phyloP scores from a whole-genome alignment of 2,888 invertebrate genomes.

The Griposia aprilina region DNA sequence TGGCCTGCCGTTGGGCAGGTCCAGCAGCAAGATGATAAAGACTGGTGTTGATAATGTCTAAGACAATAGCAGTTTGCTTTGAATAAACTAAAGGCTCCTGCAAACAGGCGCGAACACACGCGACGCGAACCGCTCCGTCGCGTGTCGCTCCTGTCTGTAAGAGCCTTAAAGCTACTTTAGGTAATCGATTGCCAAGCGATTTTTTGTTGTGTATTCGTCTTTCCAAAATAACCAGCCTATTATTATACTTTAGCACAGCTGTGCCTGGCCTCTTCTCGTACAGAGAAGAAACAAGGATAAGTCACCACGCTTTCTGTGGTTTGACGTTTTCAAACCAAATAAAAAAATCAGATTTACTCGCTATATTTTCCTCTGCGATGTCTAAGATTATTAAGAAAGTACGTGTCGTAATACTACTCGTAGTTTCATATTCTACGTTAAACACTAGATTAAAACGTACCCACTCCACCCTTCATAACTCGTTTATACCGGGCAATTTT shows the following conservation, averaged over 20 bases:
- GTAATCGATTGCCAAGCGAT: too few species aligned
- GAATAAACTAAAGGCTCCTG: too few species aligned
- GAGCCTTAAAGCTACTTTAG: too few species aligned
- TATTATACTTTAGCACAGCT: neutral
- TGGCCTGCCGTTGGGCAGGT: neutral
- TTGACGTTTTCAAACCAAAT: neutral
- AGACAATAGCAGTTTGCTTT: too few species aligned
- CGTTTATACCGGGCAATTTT: slow-evolving; percentile 4
- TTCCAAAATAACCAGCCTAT: neutral
- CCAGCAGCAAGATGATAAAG: too few species aligned
- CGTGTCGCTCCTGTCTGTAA: too few species aligned
- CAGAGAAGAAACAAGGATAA: neutral
- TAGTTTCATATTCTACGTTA: neutral
- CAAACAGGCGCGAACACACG: too few species aligned
- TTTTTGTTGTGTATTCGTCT: too few species aligned
- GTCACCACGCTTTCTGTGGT: neutral
- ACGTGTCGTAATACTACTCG: too few species aligned
- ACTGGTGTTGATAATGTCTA: too few species aligned
- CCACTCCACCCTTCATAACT: neutral
- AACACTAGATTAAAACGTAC: slow-evolving; percentile 3
- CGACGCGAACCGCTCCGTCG: too few species aligned
- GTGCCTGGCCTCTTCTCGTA: neutral
- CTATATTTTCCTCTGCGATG: too few species aligned
- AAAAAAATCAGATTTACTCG: neutral
- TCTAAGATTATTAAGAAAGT: neutral